These are phyloP conservation scores for Papilio demoleus DNA, from an alignment of 2,888 invertebrate genomes.

Conservation along the genomic window DNA sequence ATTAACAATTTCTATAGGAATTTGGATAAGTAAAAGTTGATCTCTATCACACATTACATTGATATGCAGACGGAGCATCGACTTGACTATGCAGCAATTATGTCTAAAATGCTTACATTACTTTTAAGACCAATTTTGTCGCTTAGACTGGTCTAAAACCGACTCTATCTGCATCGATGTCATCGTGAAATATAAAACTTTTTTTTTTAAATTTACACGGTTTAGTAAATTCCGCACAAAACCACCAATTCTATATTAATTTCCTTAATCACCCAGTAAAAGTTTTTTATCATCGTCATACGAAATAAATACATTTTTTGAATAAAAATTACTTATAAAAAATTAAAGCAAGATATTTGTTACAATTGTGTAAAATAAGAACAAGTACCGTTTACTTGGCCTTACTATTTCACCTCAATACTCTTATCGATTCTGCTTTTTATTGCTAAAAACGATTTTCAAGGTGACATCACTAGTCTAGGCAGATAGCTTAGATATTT, in stretches of 20 bases:
- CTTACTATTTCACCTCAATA: not conserved
- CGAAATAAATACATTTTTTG: no score
- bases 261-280: no score
- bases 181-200: no score
- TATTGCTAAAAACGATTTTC: slow-evolving; percentile 41
- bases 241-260: no score
- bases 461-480: slow-evolving; percentile 35
- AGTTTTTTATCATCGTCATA: no score
- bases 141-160: no score
- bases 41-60: slow-evolving; percentile 6
- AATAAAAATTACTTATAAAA: no score
- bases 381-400: not conserved
- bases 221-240: no score
- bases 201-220: no score
- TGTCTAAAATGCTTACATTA: slow-evolving; percentile 3
- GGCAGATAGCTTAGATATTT: slow-evolving; percentile 40
- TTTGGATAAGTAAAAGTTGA: slow-evolving; percentile 9
- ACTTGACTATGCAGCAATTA: slow-evolving; percentile 12
- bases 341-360: no score
- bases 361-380: no score
- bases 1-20: not conserved
- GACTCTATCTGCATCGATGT: no score
- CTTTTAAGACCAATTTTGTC: not conserved
- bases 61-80: slow-evolving; percentile 21
- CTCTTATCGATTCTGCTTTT: not conserved